A percentile compares a stretch with the other conserved stretches of the same genome.
Conservation (phyloP, 2,113 vertebrate genomes). For the Deroptyus accipitrinus region DNA sequence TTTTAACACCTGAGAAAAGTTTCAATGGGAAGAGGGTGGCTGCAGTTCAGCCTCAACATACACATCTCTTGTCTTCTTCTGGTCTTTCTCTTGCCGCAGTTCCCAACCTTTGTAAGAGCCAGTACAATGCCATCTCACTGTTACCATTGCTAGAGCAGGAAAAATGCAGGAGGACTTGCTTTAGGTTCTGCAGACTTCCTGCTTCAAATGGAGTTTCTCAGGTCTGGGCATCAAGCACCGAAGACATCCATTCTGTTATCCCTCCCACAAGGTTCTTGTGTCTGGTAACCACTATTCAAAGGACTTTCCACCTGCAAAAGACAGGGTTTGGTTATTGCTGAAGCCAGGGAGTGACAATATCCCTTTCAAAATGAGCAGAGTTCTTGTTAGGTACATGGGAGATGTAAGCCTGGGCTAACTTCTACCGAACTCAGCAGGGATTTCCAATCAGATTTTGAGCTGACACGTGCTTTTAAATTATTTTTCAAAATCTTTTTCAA, state of each 20-base stretch:
- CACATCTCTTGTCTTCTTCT: not conserved
- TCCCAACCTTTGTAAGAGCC: not conserved
- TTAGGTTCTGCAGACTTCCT: not conserved
- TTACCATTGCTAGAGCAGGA: not conserved
- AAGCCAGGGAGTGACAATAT: not conserved
- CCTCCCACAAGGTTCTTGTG: not conserved
- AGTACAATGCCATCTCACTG: fast-evolving
- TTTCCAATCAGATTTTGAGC: not conserved
- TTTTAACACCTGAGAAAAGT: not conserved
- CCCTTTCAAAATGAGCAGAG: not conserved
- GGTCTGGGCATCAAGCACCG: not conserved
- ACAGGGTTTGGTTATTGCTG: not conserved
- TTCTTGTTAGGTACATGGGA: not conserved
- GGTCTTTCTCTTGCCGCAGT: not conserved
- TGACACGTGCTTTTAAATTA: not conserved
- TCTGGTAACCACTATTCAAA: not conserved
- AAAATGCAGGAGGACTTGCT: not conserved
- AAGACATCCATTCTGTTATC: not conserved
- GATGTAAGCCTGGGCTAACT: fast-evolving
- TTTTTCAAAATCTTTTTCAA: not conserved
- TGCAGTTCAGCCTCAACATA: not conserved
- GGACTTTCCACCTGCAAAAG: not conserved
- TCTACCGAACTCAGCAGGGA: not conserved
- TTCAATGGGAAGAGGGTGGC: not conserved
- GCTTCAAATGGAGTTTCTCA: not conserved